A percentile compares a stretch with the other conserved stretches of the same genome.
phyloP scores from a whole-genome alignment of 2,888 invertebrate genomes.

The Lepidonotus clava region DNA sequence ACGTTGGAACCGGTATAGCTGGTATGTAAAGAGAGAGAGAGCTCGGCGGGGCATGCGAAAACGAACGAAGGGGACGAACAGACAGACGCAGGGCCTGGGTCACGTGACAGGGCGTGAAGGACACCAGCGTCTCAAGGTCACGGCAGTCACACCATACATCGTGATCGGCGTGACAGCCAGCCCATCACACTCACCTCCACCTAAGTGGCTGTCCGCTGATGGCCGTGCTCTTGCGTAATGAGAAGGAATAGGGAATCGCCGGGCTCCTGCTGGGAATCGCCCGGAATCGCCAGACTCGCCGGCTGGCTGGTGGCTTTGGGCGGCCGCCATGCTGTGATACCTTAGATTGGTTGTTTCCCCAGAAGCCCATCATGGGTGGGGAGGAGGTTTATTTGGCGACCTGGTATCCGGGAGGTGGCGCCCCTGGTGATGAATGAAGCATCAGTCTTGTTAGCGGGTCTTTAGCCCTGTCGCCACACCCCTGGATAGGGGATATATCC shows the following conservation, averaged over 20 bases:
- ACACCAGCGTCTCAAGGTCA: slow-evolving; percentile 12
- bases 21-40: no score
- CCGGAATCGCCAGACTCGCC: no score
- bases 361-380: neutral
- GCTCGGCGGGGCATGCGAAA: no score
- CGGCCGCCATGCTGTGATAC: neutral
- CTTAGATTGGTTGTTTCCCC: slow-evolving; percentile 22
- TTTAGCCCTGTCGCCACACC: no score
- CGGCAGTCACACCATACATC: slow-evolving; percentile 16
- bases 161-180: slow-evolving; percentile 2
- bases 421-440: neutral
- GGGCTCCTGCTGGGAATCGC: neutral
- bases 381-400: neutral
- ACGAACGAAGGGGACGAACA: no score
- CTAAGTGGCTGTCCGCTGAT: neutral
- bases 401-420: neutral
- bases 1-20: no score
- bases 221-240: slow-evolving; percentile 22
- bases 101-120: neutral
- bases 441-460: neutral
- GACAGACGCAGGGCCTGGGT: no score
- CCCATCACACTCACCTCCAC: neutral
- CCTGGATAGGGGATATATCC: no score
- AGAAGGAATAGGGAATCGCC: slow-evolving; percentile 26
- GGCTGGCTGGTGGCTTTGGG: no score